A percentile compares a stretch with the other conserved stretches of the same genome.
phyloP scores from a whole-genome alignment of 2,888 invertebrate genomes.

The Hyposoter dolosus region DNA sequence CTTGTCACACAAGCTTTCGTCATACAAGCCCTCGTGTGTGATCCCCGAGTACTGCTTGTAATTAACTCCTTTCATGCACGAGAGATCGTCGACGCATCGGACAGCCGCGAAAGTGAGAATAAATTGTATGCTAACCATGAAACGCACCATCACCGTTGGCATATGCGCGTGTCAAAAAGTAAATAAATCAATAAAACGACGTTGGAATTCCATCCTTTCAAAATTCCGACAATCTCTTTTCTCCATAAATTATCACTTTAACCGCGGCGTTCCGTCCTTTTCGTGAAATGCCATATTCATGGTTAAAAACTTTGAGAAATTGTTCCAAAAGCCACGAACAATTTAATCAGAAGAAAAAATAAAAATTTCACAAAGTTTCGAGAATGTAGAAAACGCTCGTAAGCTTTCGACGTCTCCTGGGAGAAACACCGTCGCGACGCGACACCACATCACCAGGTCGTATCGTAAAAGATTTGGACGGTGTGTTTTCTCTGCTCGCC shows the following conservation, averaged over 20 bases:
- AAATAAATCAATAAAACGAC: constrained; percentile 19
- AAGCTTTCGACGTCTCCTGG: constrained; percentile 13
- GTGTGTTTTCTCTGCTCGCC: constrained; percentile 28
- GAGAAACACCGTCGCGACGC: constrained; percentile 18
- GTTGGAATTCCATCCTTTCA: background rate
- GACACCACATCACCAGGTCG: constrained; percentile 22
- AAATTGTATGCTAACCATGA: constrained; percentile 37
- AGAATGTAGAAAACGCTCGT: constrained; percentile 22
- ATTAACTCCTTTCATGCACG: constrained; percentile 77
- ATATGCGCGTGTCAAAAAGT: constrained; percentile 11
- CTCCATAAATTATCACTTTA: background rate
- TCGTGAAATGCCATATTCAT: background rate
- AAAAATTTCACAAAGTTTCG: background rate
- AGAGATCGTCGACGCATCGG: constrained; percentile 59
- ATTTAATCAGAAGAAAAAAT: background rate
- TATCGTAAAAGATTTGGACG: constrained; percentile 34
- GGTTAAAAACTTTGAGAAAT: background rate
- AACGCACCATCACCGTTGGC: constrained; percentile 24
- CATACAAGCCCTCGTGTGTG: constrained; percentile 70
- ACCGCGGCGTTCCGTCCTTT: background rate
- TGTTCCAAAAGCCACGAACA: background rate
- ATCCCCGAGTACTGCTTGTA: constrained; percentile 75
- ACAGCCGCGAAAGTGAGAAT: constrained; percentile 49
- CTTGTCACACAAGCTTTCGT: constrained; percentile 38
- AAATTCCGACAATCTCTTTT: background rate